Evolutionary conservation across 2,113 vertebrate species (phyloP).

Genomic region (Gopherus flavomarginatus): DNA sequence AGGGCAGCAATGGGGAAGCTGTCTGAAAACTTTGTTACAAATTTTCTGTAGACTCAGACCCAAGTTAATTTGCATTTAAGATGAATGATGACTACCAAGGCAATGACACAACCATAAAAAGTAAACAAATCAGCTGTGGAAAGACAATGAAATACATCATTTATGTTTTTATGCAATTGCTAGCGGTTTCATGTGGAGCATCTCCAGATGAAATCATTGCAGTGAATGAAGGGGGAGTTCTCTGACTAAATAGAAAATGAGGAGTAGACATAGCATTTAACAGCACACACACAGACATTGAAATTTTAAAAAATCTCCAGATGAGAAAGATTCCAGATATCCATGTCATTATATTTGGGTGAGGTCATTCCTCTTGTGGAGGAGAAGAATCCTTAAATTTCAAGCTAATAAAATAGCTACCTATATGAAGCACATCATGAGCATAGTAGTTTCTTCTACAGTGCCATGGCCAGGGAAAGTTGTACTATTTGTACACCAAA

Average conservation of each 20-base stretch:
- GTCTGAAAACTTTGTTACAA: background rate
- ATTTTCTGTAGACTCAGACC: conserved; percentile 35
- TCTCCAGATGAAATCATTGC: background rate
- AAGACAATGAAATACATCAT: conserved; percentile 1
- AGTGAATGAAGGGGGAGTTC: background rate
- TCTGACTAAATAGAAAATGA: conserved; percentile 15
- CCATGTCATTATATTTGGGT: background rate
- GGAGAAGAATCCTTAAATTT: background rate
- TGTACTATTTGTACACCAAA: background rate
- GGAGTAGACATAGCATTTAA: background rate
- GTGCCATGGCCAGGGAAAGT: background rate
- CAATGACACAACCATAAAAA: conserved; percentile 8
- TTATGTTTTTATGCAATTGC: conserved; percentile 46
- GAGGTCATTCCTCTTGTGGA: background rate
- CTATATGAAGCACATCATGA: background rate
- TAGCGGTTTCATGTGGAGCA: background rate
- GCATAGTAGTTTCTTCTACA: background rate
- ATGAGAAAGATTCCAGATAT: background rate
- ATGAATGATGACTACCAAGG: conserved; percentile 21
- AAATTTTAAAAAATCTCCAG: background rate
- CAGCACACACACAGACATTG: background rate
- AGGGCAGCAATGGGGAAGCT: background rate
- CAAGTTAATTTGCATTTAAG: conserved; percentile 45
- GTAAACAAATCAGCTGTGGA: conserved; percentile 41
- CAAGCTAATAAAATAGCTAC: background rate